Evolutionary conservation across 2,797 vertebrate genomes (phyloP).

Genomic region (Falco concolor): DNA sequence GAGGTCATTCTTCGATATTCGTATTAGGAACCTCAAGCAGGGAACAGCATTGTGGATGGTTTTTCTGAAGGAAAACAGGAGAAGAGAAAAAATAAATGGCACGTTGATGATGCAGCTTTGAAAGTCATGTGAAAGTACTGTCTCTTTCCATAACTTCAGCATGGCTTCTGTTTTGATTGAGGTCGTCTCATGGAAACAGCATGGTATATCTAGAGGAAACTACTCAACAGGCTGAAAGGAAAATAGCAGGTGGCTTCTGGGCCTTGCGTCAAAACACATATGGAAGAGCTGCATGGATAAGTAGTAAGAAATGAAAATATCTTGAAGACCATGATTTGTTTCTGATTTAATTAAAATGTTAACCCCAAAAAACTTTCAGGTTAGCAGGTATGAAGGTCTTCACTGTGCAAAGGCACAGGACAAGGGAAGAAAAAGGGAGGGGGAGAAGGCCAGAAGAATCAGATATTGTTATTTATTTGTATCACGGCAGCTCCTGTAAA

Average conservation of each 20-base stretch:
- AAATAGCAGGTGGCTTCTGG: not conserved
- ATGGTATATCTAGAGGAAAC: not conserved
- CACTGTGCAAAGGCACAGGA: not conserved
- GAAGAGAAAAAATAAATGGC: not conserved
- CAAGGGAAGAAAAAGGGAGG: not conserved
- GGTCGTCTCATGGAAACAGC: not conserved
- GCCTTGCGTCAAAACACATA: not conserved
- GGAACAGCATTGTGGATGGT: conserved; percentile 70
- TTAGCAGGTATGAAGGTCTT: not conserved
- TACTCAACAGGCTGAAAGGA: not conserved
- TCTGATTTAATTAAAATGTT: not conserved
- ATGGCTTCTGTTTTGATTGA: not conserved
- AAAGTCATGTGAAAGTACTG: not conserved
- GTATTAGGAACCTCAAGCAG: conserved; percentile 68
- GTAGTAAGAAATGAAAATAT: not conserved
- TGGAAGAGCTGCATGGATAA: not conserved
- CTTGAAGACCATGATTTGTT: not conserved
- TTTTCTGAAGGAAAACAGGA: conserved; percentile 34
- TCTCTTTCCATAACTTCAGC: not conserved
- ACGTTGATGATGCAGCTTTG: not conserved
- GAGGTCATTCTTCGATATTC: conserved; percentile 58
- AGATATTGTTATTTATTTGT: not conserved
- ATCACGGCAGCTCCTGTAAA: rapidly evolving
- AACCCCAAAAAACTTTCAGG: not conserved
- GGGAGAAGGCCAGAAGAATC: not conserved